These are phyloP conservation scores for Labeo catla DNA, from an alignment of 2,113 vertebrate genomes.

Conservation along the genomic window DNA sequence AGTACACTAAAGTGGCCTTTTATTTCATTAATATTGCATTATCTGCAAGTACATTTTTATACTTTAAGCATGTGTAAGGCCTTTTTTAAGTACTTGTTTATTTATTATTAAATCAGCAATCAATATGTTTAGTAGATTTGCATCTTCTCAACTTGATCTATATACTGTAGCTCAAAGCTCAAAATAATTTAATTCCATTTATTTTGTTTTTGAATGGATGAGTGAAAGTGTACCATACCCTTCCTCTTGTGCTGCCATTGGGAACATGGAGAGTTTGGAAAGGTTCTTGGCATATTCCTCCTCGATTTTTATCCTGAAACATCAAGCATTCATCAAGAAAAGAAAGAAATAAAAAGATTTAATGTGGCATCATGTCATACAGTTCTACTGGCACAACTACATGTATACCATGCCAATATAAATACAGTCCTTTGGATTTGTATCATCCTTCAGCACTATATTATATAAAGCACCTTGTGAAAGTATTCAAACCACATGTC, in stretches of 20 bases:
- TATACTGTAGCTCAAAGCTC: not conserved
- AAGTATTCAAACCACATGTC: no score
- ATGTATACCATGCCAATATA: not conserved
- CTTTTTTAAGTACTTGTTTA: not conserved
- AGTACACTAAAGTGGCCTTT: not conserved
- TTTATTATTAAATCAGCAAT: not conserved
- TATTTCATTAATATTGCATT: not conserved
- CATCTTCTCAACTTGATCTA: not conserved
- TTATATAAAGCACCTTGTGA: not conserved
- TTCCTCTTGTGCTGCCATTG: slow-evolving; percentile 94
- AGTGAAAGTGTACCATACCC: slow-evolving; percentile 76
- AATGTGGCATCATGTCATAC: not conserved
- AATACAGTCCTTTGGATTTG: not conserved
- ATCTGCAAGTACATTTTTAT: not conserved
- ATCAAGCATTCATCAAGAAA: not conserved
- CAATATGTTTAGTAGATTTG: not conserved
- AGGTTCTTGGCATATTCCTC: slow-evolving; percentile 98
- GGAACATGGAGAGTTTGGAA: slow-evolving; percentile 94
- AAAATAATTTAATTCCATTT: not conserved
- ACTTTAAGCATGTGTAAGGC: no score
- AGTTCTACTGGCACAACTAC: not conserved
- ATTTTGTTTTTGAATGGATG: no score
- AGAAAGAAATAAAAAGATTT: not conserved
- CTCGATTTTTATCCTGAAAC: slow-evolving; percentile 95
- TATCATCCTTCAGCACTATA: not conserved